A percentile compares a stretch with the other conserved stretches of the same genome.
These are phyloP conservation scores for Corvus hawaiiensis DNA, from an alignment of 2,113 vertebrate genomes.

Conservation along the genomic window DNA sequence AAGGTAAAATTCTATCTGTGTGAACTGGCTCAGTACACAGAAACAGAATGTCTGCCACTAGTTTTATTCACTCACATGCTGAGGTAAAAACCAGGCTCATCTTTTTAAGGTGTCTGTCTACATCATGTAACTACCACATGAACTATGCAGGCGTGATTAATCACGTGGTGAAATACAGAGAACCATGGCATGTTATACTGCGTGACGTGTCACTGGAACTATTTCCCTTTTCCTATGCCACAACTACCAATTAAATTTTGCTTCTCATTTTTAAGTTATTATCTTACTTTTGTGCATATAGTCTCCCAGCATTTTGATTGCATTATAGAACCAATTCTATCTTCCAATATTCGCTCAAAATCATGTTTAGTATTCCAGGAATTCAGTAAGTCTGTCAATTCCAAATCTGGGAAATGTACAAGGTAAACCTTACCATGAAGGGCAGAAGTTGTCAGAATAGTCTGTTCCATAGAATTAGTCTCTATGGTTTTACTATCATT, in stretches of 20 bases:
- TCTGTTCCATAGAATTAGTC: not conserved
- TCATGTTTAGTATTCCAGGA: not conserved
- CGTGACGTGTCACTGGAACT: not conserved
- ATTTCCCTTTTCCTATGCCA: not conserved
- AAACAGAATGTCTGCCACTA: not conserved
- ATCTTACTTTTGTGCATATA: not conserved
- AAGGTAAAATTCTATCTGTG: not conserved
- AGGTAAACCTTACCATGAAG: not conserved
- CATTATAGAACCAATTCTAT: not conserved
- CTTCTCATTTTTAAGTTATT: not conserved
- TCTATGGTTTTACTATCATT: not conserved
- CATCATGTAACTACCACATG: not conserved
- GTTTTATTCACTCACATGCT: not conserved
- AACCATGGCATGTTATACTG: not conserved
- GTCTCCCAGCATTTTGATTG: not conserved
- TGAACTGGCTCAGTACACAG: not conserved
- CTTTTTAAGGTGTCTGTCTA: not conserved
- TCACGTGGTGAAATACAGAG: not conserved
- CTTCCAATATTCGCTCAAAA: not conserved
- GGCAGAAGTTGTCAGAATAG: not conserved
- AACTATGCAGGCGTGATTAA: not conserved
- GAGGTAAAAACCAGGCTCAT: not conserved
- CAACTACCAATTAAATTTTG: not conserved
- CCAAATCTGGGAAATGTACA: not conserved
- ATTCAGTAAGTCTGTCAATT: not conserved